These are phyloP conservation scores for Lepidurus couesii DNA, from an alignment of 1,140 invertebrate species.

Conservation along the genomic window DNA sequence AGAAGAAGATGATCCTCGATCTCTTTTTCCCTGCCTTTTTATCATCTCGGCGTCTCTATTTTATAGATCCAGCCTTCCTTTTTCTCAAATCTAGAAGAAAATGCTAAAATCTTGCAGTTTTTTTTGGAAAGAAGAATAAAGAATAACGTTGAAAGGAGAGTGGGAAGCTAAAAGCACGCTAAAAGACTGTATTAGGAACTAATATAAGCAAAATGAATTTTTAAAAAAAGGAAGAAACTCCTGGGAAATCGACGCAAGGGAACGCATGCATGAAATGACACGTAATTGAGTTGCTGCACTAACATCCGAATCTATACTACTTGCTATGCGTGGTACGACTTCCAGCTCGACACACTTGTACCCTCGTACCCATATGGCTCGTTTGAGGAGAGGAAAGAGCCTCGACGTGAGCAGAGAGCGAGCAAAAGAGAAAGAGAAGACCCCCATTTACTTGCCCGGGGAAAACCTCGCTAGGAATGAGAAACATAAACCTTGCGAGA, in stretches of 20 bases:
- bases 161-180: background rate
- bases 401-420: background rate
- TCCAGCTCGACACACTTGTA: background rate
- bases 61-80: too few species aligned
- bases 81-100: background rate
- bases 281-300: constrained; percentile 14
- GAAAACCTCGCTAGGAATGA: background rate
- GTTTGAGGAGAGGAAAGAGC: background rate
- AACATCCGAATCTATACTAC: background rate
- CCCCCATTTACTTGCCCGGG: background rate
- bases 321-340: background rate
- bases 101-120: background rate
- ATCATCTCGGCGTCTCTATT: background rate
- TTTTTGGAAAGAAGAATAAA: background rate
- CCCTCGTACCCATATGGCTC: background rate
- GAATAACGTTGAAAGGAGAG: background rate
- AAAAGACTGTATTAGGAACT: background rate
- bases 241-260: constrained; percentile 4
- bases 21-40: background rate
- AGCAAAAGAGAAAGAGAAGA: background rate
- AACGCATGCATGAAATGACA: constrained; percentile 10
- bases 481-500: constrained; percentile 14
- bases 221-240: background rate
- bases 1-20: constrained; percentile 18
- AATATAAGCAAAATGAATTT: background rate